These are phyloP conservation scores for Alosa sapidissima DNA, from an alignment of 2,797 vertebrate species.

Conservation along the genomic window DNA sequence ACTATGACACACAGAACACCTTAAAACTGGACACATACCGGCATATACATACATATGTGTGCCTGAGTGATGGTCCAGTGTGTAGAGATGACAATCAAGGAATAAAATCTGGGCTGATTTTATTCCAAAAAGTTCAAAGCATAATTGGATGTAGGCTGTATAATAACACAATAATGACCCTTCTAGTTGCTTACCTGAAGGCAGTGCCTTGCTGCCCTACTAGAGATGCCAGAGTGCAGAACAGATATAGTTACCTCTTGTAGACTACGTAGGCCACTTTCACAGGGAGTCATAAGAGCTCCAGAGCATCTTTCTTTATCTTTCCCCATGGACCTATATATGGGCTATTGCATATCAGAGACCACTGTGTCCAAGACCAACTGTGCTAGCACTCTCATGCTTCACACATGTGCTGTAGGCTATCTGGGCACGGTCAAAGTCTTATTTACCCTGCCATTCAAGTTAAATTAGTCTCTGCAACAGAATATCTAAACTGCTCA, in stretches of 20 bases:
- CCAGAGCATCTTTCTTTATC: neutral
- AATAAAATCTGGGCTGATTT: too few relatives aligned
- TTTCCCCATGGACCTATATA: neutral
- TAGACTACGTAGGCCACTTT: neutral
- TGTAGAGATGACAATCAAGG: too few relatives aligned
- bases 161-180: neutral
- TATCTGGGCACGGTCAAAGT: neutral
- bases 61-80: too few relatives aligned
- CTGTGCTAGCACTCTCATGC: neutral
- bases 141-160: too few relatives aligned
- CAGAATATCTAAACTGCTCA: neutral
- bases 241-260: neutral
- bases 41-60: too few relatives aligned
- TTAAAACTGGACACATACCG: too few relatives aligned
- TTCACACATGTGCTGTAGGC: neutral
- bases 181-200: neutral
- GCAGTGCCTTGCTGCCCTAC: neutral
- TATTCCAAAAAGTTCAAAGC: too few relatives aligned
- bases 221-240: too few relatives aligned
- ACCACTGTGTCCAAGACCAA: neutral
- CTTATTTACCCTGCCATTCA: neutral
- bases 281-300: neutral
- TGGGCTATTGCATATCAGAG: neutral
- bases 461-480: neutral
- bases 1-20: too few relatives aligned